Evolutionary conservation across 1,140 invertebrate species (phyloP).

Genomic region (Melitaea cinxia): DNA sequence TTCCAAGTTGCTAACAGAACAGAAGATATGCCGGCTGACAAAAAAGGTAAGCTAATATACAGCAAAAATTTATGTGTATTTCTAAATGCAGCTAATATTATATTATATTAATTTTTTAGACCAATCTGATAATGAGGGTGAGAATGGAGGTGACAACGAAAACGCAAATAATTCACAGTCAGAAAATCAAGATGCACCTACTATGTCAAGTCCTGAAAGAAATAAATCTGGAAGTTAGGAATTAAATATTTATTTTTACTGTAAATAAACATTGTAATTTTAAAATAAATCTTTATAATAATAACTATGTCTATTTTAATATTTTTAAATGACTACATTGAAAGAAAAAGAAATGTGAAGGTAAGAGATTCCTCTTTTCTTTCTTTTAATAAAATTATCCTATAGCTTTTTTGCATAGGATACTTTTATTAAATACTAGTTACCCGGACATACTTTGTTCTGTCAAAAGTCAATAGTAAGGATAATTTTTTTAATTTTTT

Average conservation of each 20-base stretch:
- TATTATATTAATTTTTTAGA: no score
- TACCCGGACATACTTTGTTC: no score
- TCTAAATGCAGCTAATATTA: no score
- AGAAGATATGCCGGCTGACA: conserved; percentile 82
- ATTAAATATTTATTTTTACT: not conserved
- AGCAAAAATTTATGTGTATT: no score
- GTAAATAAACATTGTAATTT: not conserved
- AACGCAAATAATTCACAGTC: conserved; percentile 70
- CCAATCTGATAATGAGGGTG: conserved; percentile 75
- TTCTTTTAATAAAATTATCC: no score
- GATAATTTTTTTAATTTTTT: no score
- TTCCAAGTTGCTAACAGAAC: conserved; percentile 86
- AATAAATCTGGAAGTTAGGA: conserved; percentile 49
- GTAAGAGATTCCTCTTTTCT: no score
- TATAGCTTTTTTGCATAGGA: no score
- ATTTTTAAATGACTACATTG: no score
- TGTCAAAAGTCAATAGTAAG: no score
- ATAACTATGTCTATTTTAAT: not conserved
- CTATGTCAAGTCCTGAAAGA: conserved; percentile 65
- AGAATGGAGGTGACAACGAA: conserved; percentile 71
- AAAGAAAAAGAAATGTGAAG: no score
- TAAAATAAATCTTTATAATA: not conserved
- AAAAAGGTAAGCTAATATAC: conserved; percentile 65
- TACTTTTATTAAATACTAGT: no score
- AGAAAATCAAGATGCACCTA: conserved; percentile 56